Evolutionary conservation across 2,888 invertebrate species (phyloP), one percentile per base, ranked within the genome.

Genomic region (Quadroppia sp.): DNA sequence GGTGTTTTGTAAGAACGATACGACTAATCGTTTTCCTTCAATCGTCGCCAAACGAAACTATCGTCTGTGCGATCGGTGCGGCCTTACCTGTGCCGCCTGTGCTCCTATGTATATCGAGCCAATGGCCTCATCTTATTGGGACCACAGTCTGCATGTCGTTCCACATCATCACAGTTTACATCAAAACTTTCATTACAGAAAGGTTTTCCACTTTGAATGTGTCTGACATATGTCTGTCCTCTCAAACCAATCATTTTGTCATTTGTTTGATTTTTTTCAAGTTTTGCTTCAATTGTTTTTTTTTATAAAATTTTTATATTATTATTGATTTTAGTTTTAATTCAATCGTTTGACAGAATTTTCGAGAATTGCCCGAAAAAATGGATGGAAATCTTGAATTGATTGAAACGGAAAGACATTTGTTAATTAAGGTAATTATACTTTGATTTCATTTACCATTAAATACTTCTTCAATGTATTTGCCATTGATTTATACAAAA

Each of bases 401-500:
- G 75, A 84, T 95, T 80, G 94, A 95, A 82, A 88, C 88, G 72
- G 95, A 96, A 82, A 91, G 92, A 80, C 90, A 91, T 75, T 85
- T 95, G 76, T 89, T 91, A 79, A 85, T 94, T 79, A 95, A 96
- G 85, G 83, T 84, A 36, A 25, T 61, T 61, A 78, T 59, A 9
- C 30, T 11, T 59, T 20, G n/a, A n/a, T n/a, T 45, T 13, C 2
- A 45, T 40, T 40, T 40, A 45, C 15, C 25, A 25, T 11, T 53
- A 1, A 53, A 53, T 53, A 11, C 20, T 3, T 50, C 2, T 53
- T 13, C 25, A 53, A 23, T 53, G 13, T 2, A 23, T 53, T 53
- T 25, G 6, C 11, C 45, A 45, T 45, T 45, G 2, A 17, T 6
- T 45, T 6, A 17, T 15, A 45, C 2, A 45, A 45, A 15, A 45